A percentile compares a stretch with the other conserved stretches of the same genome.
These are phyloP conservation scores for Zaprionus capensis DNA, from an alignment of 1,140 invertebrate genomes.

Conservation along the genomic window DNA sequence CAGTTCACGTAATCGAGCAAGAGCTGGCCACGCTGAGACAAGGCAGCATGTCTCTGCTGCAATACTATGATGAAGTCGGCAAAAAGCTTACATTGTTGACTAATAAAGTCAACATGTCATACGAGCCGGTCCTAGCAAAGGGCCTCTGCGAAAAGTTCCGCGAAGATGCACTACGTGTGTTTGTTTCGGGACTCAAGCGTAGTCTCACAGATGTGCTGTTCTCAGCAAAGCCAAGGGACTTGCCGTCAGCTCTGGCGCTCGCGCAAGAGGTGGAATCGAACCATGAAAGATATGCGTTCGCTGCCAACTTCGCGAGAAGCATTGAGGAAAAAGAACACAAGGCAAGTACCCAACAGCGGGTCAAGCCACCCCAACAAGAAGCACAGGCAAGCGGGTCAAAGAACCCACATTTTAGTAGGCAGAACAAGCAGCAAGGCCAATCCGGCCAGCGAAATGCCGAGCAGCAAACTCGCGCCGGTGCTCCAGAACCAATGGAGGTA, in stretches of 20 bases:
- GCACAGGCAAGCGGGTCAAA: not conserved
- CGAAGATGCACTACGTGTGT: not conserved
- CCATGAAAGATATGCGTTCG: not conserved
- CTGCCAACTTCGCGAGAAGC: not conserved
- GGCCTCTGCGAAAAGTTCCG: not conserved
- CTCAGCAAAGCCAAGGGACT: not conserved
- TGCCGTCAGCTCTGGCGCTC: not conserved
- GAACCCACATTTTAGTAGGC: not conserved
- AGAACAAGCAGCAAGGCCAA: not conserved
- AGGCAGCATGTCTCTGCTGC: slow-evolving; percentile 7
- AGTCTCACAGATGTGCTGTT: not conserved
- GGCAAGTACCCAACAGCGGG: not conserved
- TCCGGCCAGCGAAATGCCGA: not conserved
- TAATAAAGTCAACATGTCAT: slow-evolving; percentile 43
- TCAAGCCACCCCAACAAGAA: not conserved
- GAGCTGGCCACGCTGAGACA: slow-evolving; percentile 31
- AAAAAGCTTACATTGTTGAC: slow-evolving; percentile 29
- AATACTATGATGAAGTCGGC: slow-evolving; percentile 41
- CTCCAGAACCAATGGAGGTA: not conserved
- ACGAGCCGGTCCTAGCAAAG: slow-evolving; percentile 19
- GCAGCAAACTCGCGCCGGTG: not conserved
- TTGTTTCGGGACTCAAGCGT: not conserved
- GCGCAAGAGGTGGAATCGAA: not conserved
- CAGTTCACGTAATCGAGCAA: slow-evolving; percentile 44
- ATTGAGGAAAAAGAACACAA: not conserved